Evolutionary conservation across 2,888 invertebrate genomes (phyloP), one percentile per base, ranked within the genome.

Genomic region (Pollenia amentaria): DNA sequence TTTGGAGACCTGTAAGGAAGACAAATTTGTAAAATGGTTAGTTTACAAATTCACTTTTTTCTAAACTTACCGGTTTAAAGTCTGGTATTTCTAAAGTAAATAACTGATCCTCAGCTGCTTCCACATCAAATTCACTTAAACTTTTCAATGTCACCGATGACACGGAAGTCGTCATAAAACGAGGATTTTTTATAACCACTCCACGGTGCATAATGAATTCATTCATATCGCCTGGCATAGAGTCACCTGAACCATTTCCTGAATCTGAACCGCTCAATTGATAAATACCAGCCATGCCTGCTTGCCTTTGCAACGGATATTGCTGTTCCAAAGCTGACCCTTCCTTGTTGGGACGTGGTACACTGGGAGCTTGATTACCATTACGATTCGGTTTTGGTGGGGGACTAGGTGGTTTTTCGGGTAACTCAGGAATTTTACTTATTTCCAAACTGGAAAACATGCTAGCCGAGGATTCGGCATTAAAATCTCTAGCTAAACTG

Each of bases 241-340:
- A 97, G 92, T 97, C 97, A 0, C 97, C 97, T 0, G 97, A 97
- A 0, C 97, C 97, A 90, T 97, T 97, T 0, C 97, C 97, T 0
- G 97, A 97, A 93, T 98, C 97, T 0, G 97, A 97, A 0, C 97
- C 97, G 42, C 97, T 97, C 0, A 97, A 96, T 88, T 96, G 97
- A 89, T 97, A 97, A 1, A 95, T 94, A 0, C 94, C 94, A 9
- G 94, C 93, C 0, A 96, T 95, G 1, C 94, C 94, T 1, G 94
- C 94, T 10, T 95, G 93, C 18, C 94, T 93, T 86, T 93, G 94
- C 53, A 87, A 73, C 12, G 87, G 84, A 84, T 87, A 87, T 67
- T 90, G 94, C 46, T 92, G 91, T 38, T 93, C 90, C 67, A 92
- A 90, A 7, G 40, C 69, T 1, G 60, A 57, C 0, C 69, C 44